Evolutionary conservation across 2,888 invertebrate genomes (phyloP).

Genomic region (Andrena trimmerana): DNA sequence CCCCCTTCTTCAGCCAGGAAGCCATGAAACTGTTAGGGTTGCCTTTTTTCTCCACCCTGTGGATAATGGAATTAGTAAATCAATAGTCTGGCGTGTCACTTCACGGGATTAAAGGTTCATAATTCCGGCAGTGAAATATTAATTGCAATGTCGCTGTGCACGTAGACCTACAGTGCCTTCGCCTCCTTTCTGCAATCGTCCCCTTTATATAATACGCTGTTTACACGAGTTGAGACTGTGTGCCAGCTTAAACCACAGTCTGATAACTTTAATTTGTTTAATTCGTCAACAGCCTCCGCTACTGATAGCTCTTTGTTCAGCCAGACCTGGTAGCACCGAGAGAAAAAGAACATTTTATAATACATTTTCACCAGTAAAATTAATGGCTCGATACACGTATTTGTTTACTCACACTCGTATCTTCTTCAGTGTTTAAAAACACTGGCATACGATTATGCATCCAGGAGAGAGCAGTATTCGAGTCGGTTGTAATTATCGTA

Average conservation of each 20-base stretch:
- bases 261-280: conserved; percentile 81
- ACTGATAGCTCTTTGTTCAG: conserved; percentile 87
- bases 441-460: conserved; percentile 94
- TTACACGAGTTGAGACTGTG: conserved; percentile 90
- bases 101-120: conserved; percentile 57
- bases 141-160: conserved; percentile 9
- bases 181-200: conserved; percentile 87
- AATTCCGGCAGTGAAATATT: conserved; percentile 21
- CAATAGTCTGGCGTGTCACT: conserved; percentile 63
- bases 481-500: conserved; percentile 92
- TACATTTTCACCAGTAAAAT: background rate
- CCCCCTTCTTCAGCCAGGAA: conserved; percentile 86
- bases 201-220: conserved; percentile 90
- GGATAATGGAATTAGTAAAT: conserved; percentile 69
- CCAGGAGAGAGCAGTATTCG: conserved; percentile 89
- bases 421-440: conserved; percentile 89
- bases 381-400: background rate
- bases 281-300: conserved; percentile 86
- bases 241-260: conserved; percentile 87
- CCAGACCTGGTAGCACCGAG: conserved; percentile 87
- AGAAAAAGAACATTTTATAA: conserved; percentile 19
- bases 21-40: conserved; percentile 79
- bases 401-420: conserved; percentile 86
- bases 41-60: conserved; percentile 80
- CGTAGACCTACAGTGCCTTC: conserved; percentile 68